These are phyloP conservation scores for Agrotis clavis DNA, from an alignment of 2,888 invertebrate species.

Conservation along the genomic window DNA sequence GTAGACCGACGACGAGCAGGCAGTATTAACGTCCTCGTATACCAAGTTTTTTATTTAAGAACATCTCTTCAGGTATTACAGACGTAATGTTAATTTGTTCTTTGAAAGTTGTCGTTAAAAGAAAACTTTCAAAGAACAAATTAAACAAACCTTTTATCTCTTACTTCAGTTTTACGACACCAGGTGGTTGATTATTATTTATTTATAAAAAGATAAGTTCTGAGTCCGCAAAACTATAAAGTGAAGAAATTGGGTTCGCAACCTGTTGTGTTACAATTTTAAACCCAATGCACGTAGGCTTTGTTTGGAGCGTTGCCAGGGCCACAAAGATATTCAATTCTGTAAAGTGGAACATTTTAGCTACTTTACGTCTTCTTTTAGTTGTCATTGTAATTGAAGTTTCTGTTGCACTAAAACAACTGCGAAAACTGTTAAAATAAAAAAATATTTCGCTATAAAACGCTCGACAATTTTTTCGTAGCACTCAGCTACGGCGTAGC, in stretches of 20 bases:
- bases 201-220: conserved; percentile 27
- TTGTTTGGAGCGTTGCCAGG: conserved; percentile 39
- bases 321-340: conserved; percentile 47
- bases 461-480: conserved; percentile 36
- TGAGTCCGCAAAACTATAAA: conserved; percentile 23
- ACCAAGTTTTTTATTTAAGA: not conserved
- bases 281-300: conserved; percentile 40
- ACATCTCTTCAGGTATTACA: not conserved
- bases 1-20: no score
- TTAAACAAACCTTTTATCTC: not conserved
- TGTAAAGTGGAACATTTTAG: conserved; percentile 28
- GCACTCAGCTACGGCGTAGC: conserved; percentile 45
- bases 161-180: not conserved
- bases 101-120: no score
- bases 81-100: no score
- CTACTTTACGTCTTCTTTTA: conserved; percentile 22
- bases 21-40: no score
- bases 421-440: not conserved
- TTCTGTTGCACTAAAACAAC: conserved; percentile 32
- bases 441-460: not conserved
- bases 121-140: conserved; percentile 1
- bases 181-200: conserved; percentile 25
- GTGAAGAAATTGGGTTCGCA: conserved; percentile 35
- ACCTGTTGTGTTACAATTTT: conserved; percentile 52
- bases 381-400: conserved; percentile 29